Conservation (phyloP, 2,797 vertebrate species). For the Sciaenops ocellatus region DNA sequence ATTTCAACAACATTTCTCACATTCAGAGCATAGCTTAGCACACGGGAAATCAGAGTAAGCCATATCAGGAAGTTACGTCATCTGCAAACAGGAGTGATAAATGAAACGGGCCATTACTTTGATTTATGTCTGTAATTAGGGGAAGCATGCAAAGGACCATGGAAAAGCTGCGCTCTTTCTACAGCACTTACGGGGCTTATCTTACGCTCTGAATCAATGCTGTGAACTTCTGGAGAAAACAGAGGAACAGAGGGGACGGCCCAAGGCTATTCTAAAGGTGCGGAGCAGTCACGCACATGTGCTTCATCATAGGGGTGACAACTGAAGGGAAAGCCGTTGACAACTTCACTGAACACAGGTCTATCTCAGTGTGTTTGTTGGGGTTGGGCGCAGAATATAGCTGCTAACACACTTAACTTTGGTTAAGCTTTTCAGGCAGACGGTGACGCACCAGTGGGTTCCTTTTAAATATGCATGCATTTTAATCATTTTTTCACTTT, state of each 20-base stretch:
- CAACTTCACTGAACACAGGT: slow-evolving; percentile 50
- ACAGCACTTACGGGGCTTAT: slow-evolving; percentile 63
- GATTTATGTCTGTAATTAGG: slow-evolving; percentile 70
- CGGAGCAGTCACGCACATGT: slow-evolving; percentile 84
- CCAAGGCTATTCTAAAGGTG: slow-evolving; percentile 66
- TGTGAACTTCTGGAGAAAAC: slow-evolving; percentile 62
- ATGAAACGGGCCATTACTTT: slow-evolving; percentile 48
- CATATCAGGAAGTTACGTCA: slow-evolving; percentile 52
- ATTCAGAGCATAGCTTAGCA: slow-evolving; percentile 48
- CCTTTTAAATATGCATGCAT: background rate
- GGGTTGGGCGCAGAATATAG: slow-evolving; percentile 17
- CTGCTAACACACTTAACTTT: background rate
- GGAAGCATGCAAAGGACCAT: slow-evolving; percentile 32
- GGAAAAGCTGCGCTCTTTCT: slow-evolving; percentile 34
- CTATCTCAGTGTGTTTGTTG: slow-evolving; percentile 12
- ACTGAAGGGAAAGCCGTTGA: slow-evolving; percentile 60
- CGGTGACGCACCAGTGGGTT: background rate
- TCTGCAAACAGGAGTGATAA: slow-evolving; percentile 23
- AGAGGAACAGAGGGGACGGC: slow-evolving; percentile 60
- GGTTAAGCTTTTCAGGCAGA: background rate
- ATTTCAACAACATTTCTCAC: slow-evolving; percentile 54
- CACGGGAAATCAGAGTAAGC: slow-evolving; percentile 18
- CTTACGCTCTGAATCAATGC: slow-evolving; percentile 64
- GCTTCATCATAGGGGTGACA: slow-evolving; percentile 80
- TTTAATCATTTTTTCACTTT: background rate